A percentile compares a stretch with the other conserved stretches of the same genome.
These are phyloP conservation scores for Tetragonisca angustula DNA, from an alignment of 2,888 invertebrate species.

Conservation along the genomic window DNA sequence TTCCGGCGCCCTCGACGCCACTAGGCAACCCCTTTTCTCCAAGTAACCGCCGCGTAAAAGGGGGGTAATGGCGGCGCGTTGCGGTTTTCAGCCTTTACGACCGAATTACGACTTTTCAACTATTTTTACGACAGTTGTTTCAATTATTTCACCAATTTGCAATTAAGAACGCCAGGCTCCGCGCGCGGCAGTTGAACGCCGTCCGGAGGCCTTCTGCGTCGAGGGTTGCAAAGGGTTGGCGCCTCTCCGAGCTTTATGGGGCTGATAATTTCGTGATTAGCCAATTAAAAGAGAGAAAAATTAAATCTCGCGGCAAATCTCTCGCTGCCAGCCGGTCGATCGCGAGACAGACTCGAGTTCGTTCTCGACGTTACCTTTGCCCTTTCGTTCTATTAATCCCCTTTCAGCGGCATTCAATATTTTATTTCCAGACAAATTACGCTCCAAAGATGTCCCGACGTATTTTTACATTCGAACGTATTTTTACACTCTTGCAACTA, in stretches of 20 bases:
- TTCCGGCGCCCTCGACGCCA: slow-evolving; percentile 59
- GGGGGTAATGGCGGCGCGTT: slow-evolving; percentile 77
- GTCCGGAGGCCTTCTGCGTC: slow-evolving; percentile 42
- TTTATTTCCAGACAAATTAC: background rate
- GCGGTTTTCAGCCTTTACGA: slow-evolving; percentile 81
- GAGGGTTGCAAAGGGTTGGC: slow-evolving; percentile 71
- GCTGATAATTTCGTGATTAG: slow-evolving; percentile 79
- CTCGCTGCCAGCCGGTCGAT: slow-evolving; percentile 25
- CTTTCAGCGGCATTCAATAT: background rate
- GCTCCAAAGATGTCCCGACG: background rate
- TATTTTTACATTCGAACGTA: background rate
- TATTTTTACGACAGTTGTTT: slow-evolving; percentile 84
- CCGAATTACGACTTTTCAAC: slow-evolving; percentile 83
- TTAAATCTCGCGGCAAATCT: slow-evolving; percentile 50
- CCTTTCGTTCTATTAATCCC: background rate
- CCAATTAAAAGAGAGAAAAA: slow-evolving; percentile 73
- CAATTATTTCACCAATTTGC: slow-evolving; percentile 84
- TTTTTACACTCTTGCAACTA: background rate
- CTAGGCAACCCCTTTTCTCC: slow-evolving; percentile 65
- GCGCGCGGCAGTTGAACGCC: slow-evolving; percentile 65
- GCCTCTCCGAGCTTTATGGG: slow-evolving; percentile 75
- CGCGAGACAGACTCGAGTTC: slow-evolving; percentile 8
- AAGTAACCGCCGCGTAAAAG: slow-evolving; percentile 65
- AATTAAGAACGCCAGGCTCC: slow-evolving; percentile 80
- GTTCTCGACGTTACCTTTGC: no score